Evolutionary conservation across 2,888 invertebrate species (phyloP).

Genomic region (Synanthedon formicaeformis): DNA sequence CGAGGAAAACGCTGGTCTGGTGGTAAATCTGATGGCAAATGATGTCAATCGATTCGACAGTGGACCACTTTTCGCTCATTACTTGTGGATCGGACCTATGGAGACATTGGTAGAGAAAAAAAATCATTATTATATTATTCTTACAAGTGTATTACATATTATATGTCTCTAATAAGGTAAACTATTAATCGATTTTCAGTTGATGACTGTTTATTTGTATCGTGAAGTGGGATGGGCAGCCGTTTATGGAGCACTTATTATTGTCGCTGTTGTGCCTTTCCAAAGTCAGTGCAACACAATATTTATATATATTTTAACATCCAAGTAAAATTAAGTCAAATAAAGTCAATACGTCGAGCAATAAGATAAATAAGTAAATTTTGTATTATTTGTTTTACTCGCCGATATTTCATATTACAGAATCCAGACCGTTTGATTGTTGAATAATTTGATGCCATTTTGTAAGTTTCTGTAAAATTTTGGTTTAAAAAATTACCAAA

Average conservation of each 20-base stretch:
- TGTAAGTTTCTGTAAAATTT: too few species aligned
- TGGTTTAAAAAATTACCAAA: too few species aligned
- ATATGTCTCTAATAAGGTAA: not conserved
- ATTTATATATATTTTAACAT: not conserved
- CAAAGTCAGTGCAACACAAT: conserved; percentile 35
- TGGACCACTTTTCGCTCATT: conserved; percentile 76
- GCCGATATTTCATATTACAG: too few species aligned
- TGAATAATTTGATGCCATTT: too few species aligned
- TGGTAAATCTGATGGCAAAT: conserved; percentile 76
- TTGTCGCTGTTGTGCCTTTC: conserved; percentile 62
- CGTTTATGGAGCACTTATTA: conserved; percentile 58
- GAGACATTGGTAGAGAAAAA: conserved; percentile 67
- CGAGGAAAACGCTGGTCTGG: conserved; percentile 55
- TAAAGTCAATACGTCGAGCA: not conserved
- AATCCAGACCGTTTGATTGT: too few species aligned
- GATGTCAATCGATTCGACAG: conserved; percentile 83
- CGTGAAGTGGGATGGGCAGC: conserved; percentile 65
- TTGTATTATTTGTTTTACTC: too few species aligned
- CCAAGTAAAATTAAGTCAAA: not conserved
- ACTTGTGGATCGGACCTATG: conserved; percentile 80
- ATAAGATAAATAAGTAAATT: not conserved
- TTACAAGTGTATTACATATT: not conserved
- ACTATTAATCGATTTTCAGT: conserved; percentile 21
- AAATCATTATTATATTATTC: conserved; percentile 17
- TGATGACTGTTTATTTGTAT: conserved; percentile 65